Conservation (phyloP, 2,888 invertebrate species). For the Pasiphila rectangulata region DNA sequence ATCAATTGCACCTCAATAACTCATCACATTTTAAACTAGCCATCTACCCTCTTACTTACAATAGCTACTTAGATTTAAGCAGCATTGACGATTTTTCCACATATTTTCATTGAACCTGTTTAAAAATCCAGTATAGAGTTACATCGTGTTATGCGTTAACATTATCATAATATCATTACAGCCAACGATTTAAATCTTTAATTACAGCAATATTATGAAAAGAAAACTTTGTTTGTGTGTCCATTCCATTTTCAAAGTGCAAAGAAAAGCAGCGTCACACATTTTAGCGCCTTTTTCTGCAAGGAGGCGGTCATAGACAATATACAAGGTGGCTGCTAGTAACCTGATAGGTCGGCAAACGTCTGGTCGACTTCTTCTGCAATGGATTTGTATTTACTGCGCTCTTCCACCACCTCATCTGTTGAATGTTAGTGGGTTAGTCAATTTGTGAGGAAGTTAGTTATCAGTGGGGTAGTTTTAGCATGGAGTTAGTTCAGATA, state of each 20-base stretch:
- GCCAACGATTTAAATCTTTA: too few species aligned
- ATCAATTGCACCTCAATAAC: too few species aligned
- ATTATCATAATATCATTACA: too few species aligned
- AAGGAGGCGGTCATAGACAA: conserved; percentile 43
- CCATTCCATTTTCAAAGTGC: conserved; percentile 27
- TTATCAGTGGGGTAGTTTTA: too few species aligned
- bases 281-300: conserved; percentile 40
- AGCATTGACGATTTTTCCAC: too few species aligned
- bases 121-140: too few species aligned
- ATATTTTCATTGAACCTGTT: too few species aligned
- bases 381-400: conserved; percentile 98
- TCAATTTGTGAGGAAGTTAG: conserved; percentile 18
- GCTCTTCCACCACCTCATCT: conserved; percentile 94
- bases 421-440: conserved; percentile 64
- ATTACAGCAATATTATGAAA: conserved; percentile 9
- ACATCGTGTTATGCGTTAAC: too few species aligned
- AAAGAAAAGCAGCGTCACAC: conserved; percentile 22
- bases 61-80: too few species aligned
- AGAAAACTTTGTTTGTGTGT: conserved; percentile 21
- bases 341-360: conserved; percentile 96
- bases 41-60: too few species aligned
- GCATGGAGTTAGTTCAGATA: too few species aligned
- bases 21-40: too few species aligned
- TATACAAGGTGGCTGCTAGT: conserved; percentile 72
- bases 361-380: conserved; percentile 98